phyloP scores from a whole-genome alignment of 2,888 invertebrate species.

The Drosophila pegasa region DNA sequence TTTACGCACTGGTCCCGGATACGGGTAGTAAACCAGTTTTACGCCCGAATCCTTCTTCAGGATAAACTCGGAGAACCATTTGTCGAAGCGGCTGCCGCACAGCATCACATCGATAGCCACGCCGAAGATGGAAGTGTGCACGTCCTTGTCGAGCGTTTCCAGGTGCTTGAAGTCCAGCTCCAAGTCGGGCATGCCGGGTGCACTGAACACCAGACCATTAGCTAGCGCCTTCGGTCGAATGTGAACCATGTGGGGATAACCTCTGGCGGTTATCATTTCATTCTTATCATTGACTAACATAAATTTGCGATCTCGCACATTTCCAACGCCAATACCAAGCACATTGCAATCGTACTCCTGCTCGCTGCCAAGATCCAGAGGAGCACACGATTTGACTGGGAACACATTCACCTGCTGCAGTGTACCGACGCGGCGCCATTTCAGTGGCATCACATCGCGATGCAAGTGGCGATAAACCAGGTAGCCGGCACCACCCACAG shows the following conservation, averaged over 20 bases:
- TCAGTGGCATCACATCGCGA: constrained; percentile 77
- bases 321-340: constrained; percentile 72
- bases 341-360: constrained; percentile 71
- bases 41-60: constrained; percentile 85
- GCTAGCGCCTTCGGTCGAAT: constrained; percentile 71
- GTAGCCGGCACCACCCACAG: constrained; percentile 69
- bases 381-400: constrained; percentile 82
- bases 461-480: constrained; percentile 66
- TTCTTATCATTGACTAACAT: constrained; percentile 80
- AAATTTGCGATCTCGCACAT: constrained; percentile 76
- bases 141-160: constrained; percentile 46
- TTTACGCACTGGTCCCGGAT: constrained; percentile 81
- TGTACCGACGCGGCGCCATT: constrained; percentile 81
- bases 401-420: constrained; percentile 75
- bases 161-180: constrained; percentile 84
- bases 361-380: constrained; percentile 46
- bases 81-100: constrained; percentile 90
- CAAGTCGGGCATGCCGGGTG: constrained; percentile 86
- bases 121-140: constrained; percentile 87
- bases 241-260: constrained; percentile 79
- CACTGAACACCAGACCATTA: constrained; percentile 86
- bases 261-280: constrained; percentile 80
- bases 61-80: constrained; percentile 88
- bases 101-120: constrained; percentile 87
- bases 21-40: constrained; percentile 88